These are phyloP conservation scores for Leptinotarsa tumamoca DNA, from an alignment of 2,888 invertebrate genomes.

Conservation along the genomic window DNA sequence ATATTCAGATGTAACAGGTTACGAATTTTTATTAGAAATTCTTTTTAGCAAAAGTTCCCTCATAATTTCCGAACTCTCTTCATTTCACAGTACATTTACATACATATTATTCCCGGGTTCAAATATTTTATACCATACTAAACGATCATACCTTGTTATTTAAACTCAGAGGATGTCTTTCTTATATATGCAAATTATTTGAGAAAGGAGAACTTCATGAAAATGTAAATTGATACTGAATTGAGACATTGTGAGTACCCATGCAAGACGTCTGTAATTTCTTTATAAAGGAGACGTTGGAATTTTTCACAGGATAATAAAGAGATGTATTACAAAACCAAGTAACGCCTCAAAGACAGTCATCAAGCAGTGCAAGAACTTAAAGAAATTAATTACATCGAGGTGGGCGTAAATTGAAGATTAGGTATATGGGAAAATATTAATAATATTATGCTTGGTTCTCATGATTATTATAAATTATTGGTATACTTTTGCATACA, in stretches of 20 bases:
- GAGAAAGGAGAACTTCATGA: constrained; percentile 38
- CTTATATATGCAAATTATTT: constrained; percentile 35
- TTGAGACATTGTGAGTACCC: constrained; percentile 42
- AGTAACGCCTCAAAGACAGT: no score
- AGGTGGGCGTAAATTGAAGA: no score
- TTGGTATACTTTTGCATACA: no score
- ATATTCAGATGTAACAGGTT: constrained; percentile 28
- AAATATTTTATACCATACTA: constrained; percentile 50
- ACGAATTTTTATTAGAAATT: constrained; percentile 26
- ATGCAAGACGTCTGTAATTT: constrained; percentile 1
- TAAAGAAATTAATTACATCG: no score
- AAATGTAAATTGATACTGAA: constrained; percentile 54
- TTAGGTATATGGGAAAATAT: no score
- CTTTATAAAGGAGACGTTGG: not conserved
- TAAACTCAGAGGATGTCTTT: constrained; percentile 35
- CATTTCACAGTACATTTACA: constrained; percentile 52
- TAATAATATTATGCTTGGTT: no score
- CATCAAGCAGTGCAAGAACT: no score
- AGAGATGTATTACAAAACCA: not conserved
- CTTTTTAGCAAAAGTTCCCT: constrained; percentile 35
- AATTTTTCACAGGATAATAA: not conserved
- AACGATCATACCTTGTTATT: constrained; percentile 37
- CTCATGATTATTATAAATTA: no score
- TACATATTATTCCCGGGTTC: constrained; percentile 54
- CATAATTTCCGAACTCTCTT: constrained; percentile 47